Conservation (phyloP, 2,113 vertebrate genomes). For the Miniopterus natalensis region DNA sequence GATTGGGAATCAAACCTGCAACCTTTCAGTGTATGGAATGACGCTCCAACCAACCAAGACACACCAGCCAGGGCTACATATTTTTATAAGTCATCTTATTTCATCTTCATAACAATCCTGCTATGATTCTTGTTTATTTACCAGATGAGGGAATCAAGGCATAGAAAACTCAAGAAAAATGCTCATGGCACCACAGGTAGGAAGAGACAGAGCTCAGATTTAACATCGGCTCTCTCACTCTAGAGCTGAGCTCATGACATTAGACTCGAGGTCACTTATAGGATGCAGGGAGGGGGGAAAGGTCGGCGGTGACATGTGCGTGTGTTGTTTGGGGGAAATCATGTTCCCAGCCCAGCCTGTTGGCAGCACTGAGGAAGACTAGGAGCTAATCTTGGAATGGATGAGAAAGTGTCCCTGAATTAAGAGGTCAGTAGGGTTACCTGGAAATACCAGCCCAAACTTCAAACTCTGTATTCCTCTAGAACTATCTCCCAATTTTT, state of each 20-base stretch:
- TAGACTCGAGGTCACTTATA: background rate
- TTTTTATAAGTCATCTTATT: background rate
- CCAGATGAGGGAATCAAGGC: constrained; percentile 48
- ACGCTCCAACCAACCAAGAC: too few species aligned
- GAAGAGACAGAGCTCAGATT: background rate
- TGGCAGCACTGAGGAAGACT: background rate
- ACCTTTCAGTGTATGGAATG: too few species aligned
- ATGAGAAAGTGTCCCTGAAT: background rate
- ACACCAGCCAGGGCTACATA: too few species aligned
- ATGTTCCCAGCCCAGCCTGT: background rate
- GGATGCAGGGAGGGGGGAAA: background rate
- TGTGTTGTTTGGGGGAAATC: background rate
- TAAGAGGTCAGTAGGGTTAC: background rate
- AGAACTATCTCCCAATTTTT: background rate
- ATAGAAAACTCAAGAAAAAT: background rate
- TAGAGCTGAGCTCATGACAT: background rate
- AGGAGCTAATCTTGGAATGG: background rate
- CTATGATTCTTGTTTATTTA: constrained; percentile 70
- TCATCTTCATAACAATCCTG: background rate
- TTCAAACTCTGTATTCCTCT: background rate
- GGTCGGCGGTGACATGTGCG: background rate
- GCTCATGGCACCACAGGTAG: constrained; percentile 22
- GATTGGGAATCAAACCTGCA: too few species aligned
- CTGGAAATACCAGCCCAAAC: background rate
- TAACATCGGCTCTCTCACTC: background rate